These are phyloP conservation scores for Allacma fusca DNA, from an alignment of 2,888 invertebrate genomes.

Conservation along the genomic window DNA sequence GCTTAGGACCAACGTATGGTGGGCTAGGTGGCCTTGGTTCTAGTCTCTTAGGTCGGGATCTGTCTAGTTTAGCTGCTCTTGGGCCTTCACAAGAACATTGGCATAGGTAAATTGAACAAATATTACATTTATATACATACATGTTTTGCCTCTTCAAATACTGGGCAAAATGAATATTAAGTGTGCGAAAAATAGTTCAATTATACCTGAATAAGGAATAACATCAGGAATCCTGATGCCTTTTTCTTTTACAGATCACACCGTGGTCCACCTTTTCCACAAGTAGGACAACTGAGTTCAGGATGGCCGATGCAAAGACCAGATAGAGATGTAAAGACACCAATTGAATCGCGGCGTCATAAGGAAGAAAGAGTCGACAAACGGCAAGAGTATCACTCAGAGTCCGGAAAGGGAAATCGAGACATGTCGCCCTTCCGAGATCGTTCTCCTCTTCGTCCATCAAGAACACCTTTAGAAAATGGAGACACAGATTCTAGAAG, in stretches of 20 bases:
- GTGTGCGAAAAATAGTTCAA: too few species aligned
- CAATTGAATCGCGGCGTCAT: conserved; percentile 53
- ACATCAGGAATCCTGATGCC: neutral
- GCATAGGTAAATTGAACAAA: conserved; percentile 52
- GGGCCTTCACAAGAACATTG: conserved; percentile 56
- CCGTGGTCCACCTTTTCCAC: conserved; percentile 49
- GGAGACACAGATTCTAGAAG: conserved; percentile 60
- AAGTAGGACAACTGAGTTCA: conserved; percentile 44
- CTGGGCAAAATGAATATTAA: too few species aligned
- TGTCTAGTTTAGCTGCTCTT: conserved; percentile 54
- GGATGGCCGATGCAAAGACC: conserved; percentile 53
- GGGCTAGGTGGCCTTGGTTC: conserved; percentile 59
- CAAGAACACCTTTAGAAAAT: conserved; percentile 57
- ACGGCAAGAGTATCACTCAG: conserved; percentile 49
- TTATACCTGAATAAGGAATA: neutral
- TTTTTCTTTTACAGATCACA: conserved; percentile 49
- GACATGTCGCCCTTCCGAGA: conserved; percentile 59
- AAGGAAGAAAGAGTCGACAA: conserved; percentile 52
- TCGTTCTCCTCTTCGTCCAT: conserved; percentile 58
- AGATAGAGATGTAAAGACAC: conserved; percentile 55
- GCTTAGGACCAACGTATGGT: conserved; percentile 59
- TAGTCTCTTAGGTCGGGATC: conserved; percentile 58
- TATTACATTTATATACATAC: conserved; percentile 1
- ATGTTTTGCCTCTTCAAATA: neutral
- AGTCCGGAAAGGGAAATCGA: conserved; percentile 45